Evolutionary conservation across 2,113 vertebrate species (phyloP).

Genomic region (Fregetta grallaria): DNA sequence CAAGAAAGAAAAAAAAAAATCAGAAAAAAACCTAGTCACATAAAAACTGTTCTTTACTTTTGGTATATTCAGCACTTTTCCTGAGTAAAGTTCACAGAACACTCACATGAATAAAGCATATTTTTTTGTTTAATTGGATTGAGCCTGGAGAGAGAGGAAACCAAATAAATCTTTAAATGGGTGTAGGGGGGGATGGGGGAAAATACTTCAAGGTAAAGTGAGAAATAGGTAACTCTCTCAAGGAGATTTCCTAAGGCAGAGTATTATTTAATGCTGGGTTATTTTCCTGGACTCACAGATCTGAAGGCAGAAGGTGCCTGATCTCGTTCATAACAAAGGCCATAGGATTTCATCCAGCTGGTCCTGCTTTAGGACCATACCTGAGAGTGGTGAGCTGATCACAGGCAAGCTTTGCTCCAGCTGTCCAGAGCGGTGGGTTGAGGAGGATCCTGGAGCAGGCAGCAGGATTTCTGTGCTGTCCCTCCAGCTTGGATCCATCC

Average conservation of each 20-base stretch:
- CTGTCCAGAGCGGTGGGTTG: background rate
- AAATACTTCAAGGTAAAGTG: background rate
- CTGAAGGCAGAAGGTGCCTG: background rate
- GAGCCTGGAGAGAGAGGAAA: background rate
- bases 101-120: constrained; percentile 8
- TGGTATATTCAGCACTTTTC: constrained; percentile 42
- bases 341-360: background rate
- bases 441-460: background rate
- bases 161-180: constrained; percentile 28
- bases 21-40: background rate
- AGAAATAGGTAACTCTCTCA: background rate
- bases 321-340: background rate
- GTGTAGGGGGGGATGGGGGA: background rate
- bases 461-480: background rate
- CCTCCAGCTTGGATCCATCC: background rate
- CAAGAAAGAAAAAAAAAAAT: background rate
- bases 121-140: constrained; percentile 59
- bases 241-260: background rate
- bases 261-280: background rate
- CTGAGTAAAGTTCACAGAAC: constrained; percentile 27
- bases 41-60: constrained; percentile 37
- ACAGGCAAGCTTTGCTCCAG: background rate
- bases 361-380: background rate
- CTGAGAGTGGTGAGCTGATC: background rate
- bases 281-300: background rate